These are phyloP conservation scores for Acestrorhynchus altus DNA, from an alignment of 2,797 vertebrate species.

Conservation along the genomic window DNA sequence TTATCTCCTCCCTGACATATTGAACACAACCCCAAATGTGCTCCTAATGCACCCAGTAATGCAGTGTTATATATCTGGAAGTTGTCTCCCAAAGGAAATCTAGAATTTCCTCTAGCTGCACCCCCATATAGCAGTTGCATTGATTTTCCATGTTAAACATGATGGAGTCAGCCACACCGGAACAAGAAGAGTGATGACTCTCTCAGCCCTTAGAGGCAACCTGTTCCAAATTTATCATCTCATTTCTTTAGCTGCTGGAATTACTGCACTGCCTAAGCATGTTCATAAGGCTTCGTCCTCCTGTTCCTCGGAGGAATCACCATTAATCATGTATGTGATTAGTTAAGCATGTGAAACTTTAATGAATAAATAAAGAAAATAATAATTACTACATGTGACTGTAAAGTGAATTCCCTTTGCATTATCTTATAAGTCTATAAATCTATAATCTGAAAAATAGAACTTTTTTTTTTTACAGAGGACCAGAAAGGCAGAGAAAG, in stretches of 20 bases:
- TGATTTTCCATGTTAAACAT: constrained; percentile 67
- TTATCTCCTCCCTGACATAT: neutral
- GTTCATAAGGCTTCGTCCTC: neutral
- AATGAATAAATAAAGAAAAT: too few relatives aligned
- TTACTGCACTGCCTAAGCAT: too few relatives aligned
- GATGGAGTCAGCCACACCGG: constrained; percentile 57
- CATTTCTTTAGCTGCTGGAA: neutral
- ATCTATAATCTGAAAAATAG: too few relatives aligned
- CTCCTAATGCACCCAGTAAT: neutral
- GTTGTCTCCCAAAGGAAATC: constrained; percentile 59
- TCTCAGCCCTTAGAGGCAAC: constrained; percentile 22
- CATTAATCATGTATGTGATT: neutral
- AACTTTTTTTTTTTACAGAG: too few relatives aligned
- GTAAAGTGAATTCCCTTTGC: too few relatives aligned
- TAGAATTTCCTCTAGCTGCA: constrained; percentile 66
- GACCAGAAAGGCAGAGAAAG: too few relatives aligned
- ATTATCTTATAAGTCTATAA: too few relatives aligned
- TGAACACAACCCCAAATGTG: neutral
- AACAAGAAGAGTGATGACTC: constrained; percentile 60
- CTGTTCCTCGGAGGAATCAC: neutral
- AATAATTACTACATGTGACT: too few relatives aligned
- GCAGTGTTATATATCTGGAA: constrained; percentile 51
- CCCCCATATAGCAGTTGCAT: constrained; percentile 62
- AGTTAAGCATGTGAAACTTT: too few relatives aligned
- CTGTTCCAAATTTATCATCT: constrained; percentile 6